phyloP scores from a whole-genome alignment of 2,888 invertebrate species.

The Melinopterus prodromus region DNA sequence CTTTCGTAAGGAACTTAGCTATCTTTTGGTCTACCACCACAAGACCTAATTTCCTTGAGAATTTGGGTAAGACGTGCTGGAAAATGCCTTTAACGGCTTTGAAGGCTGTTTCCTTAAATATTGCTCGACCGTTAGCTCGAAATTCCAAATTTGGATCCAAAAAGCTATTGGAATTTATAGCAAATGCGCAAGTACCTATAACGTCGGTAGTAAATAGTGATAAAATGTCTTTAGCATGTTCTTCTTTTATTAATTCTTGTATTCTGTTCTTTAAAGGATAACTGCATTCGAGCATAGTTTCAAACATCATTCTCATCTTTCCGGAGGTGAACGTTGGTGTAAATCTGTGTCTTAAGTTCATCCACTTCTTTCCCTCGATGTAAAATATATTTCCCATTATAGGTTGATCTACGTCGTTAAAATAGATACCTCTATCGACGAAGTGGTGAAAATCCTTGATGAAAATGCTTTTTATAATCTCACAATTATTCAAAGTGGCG shows the following conservation, averaged over 20 bases:
- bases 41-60: slow-evolving; percentile 38
- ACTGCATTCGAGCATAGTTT: slow-evolving; percentile 56
- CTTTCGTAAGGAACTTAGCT: slow-evolving; percentile 45
- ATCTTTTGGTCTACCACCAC: slow-evolving; percentile 42
- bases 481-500: too few species aligned
- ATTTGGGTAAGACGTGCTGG: slow-evolving; percentile 33
- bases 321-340: slow-evolving; percentile 63
- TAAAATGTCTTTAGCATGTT: slow-evolving; percentile 42
- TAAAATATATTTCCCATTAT: slow-evolving; percentile 56
- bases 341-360: slow-evolving; percentile 60
- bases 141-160: slow-evolving; percentile 51
- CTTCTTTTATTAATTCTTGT: slow-evolving; percentile 34
- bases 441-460: slow-evolving; percentile 61
- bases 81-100: slow-evolving; percentile 39
- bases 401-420: slow-evolving; percentile 56
- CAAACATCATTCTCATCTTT: slow-evolving; percentile 63
- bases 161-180: slow-evolving; percentile 53
- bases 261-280: slow-evolving; percentile 46
- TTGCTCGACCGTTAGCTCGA: slow-evolving; percentile 48
- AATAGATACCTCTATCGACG: slow-evolving; percentile 58
- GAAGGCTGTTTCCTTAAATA: slow-evolving; percentile 45
- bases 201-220: slow-evolving; percentile 57
- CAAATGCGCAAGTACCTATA: slow-evolving; percentile 57
- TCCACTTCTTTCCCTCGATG: slow-evolving; percentile 62
- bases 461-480: slow-evolving; percentile 58